Base-by-base conservation (phyloP, 2,113 vertebrate genomes). In the Chauna torquata region DNA sequence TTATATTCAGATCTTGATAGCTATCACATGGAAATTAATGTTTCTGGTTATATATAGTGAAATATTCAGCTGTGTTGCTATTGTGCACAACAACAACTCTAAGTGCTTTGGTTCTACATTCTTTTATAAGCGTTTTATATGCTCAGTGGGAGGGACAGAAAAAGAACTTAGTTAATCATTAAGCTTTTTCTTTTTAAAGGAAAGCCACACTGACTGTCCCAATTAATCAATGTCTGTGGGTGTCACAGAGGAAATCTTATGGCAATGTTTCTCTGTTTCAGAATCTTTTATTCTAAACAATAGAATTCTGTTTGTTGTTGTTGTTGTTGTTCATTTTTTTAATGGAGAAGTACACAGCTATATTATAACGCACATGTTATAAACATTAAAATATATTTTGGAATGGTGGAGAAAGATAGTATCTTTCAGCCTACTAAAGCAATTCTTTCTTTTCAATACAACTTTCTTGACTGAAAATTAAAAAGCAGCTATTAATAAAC, bases 161-260 rank as follows among this genome's bases (percentile, higher is more conserved):
- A 94, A 92, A 86, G 83, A 96, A 96, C 86, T 96, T 94, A 86
- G 94, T 94, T 92, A 91, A 97, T 94, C 85, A 98, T 97, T 97
- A 94, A 96, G 97, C 86, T 97, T 93, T 91, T 94, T 74, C 78
- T 88, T 74, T 94, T 90, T 34, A 94, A 88, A 86, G 95, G 90
- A 94, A 95, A 97, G 95, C 82, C 96, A 91, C 62, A 82, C 86
- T 96, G 94, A 94, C 97, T 96, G 72, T 93, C 94, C 93, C 88
- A 97, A 98, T 98, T 97, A 98, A 98, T 98, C 98, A 98, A 94
- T 71, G 97, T 98, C 97, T 96, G 69, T 82, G 62, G 68, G 90
- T 94, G 81, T 59, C 28, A 59, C 94, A 96, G 94, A 97, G 92
- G 81, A 96, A 96, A 88, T 79, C 78, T 82, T 82, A 90, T 90